Base-by-base conservation (phyloP, 2,888 invertebrate species). In the Sesamia inferens region DNA sequence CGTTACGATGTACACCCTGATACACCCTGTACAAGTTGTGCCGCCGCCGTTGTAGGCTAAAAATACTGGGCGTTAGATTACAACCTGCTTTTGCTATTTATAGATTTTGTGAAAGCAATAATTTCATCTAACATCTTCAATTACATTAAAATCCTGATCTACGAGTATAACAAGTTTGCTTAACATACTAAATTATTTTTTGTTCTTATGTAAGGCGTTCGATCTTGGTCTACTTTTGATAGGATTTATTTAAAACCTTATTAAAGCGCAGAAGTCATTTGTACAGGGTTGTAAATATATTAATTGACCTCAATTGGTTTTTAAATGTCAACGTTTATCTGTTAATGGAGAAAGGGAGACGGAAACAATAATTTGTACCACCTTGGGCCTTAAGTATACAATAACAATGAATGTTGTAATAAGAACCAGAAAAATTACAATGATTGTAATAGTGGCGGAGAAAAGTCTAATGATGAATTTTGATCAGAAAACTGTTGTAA, bases 101-200 rank as follows among this genome's bases (percentile, higher is more conserved):
- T 68, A 78, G 73, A 78, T 78, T 82, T 82, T 80, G 85, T 87
- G 86, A 87, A 87, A 87, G 86, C 79, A 81, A 78, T 84, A 69
- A 59, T 71, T 59, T 64, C 64, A 57, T 75, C 74, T 67, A 62
- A 68, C 83, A 87, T 85, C 78, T 75, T 79, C 76, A 88, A 90
- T 88, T 86, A 84, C 85, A 80, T 87, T 87, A 86, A 88, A 71
- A 63, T 76, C 67, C 77, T 68, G 71, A 81, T 82, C 2, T 31
- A 31, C 31, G 31, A 31, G 67, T 75, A 68, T 77, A 78, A 81
- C 55, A 74, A 63, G 71, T 81, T 90, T 87, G 76, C 85, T 79
- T 82, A 89, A 88, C 81, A 78, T 80, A 83, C 85, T 83, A 87
- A 87, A 86, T 83, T 81, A 83, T 70, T 68, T 74, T 68, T 76